A percentile compares a stretch with the other conserved stretches of the same genome.
Conservation (phyloP, 2,888 invertebrate genomes). For the Lithophane semibrunnea region DNA sequence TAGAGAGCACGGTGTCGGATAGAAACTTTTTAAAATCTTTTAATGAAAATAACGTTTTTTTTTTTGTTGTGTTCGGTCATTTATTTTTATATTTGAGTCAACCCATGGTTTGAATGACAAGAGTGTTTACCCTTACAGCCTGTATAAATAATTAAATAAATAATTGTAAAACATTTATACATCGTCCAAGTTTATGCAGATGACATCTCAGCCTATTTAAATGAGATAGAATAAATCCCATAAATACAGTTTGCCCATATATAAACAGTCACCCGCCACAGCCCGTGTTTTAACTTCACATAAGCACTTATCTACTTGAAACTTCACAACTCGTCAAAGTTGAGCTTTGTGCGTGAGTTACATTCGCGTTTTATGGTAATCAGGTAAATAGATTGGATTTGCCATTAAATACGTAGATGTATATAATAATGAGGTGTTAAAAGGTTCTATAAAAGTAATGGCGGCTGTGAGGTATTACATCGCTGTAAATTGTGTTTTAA, state of each 20-base stretch:
- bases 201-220: background rate
- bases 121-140: too few species aligned
- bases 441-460: conserved; percentile 5
- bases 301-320: conserved; percentile 55
- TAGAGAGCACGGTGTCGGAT: too few species aligned
- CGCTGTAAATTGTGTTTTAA: background rate
- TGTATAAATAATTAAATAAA: too few species aligned
- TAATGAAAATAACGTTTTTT: too few species aligned
- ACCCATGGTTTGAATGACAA: too few species aligned
- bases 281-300: conserved; percentile 46
- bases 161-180: background rate
- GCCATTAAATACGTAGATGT: conserved; percentile 17
- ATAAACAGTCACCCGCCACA: conserved; percentile 22
- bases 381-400: conserved; percentile 65
- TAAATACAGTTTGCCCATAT: background rate
- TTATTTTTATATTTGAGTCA: too few species aligned
- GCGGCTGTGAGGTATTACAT: background rate
- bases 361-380: conserved; percentile 71
- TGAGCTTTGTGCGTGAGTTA: conserved; percentile 62
- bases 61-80: too few species aligned
- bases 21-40: too few species aligned
- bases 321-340: conserved; percentile 68
- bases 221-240: conserved; percentile 17
- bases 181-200: background rate
- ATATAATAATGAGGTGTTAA: conserved; percentile 16